phyloP scores from a whole-genome alignment of 2,888 invertebrate species.

The Andrena bicolor region DNA sequence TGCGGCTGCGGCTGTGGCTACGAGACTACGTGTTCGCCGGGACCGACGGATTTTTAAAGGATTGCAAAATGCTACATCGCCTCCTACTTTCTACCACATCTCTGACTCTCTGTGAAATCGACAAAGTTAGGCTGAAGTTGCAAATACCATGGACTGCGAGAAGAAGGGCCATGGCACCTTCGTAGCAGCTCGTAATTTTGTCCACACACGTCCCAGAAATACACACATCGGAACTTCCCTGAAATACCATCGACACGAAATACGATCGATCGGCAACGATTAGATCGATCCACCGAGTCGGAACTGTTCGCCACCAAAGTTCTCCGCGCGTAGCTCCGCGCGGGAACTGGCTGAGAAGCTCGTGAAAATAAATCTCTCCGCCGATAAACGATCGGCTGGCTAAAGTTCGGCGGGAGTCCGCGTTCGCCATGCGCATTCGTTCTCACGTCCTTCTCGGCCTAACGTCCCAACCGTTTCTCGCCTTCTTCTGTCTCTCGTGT shows the following conservation, averaged over 20 bases:
- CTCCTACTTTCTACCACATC: not conserved
- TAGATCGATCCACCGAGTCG: not conserved
- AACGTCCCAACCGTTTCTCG: slow-evolving; percentile 37
- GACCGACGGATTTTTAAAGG: not conserved
- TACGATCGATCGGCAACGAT: slow-evolving; percentile 31
- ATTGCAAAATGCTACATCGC: not conserved
- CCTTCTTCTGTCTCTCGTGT: slow-evolving; percentile 23
- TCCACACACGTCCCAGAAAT: slow-evolving; percentile 50
- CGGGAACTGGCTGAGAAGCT: slow-evolving; percentile 30
- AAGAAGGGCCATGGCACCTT: not conserved
- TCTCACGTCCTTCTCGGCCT: slow-evolving; percentile 25
- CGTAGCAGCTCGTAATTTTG: not conserved
- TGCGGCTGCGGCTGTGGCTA: slow-evolving; percentile 4
- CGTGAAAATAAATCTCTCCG: slow-evolving; percentile 35
- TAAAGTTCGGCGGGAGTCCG: not conserved
- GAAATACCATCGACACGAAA: slow-evolving; percentile 17
- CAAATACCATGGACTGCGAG: not conserved
- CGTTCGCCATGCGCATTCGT: not conserved
- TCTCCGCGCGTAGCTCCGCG: slow-evolving; percentile 1
- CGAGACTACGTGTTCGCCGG: not conserved
- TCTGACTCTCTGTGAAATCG: not conserved
- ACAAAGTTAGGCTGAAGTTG: not conserved
- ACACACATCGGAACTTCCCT: slow-evolving; percentile 34
- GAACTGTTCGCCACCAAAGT: slow-evolving; percentile 12
- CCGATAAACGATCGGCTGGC: not conserved